A percentile compares a stretch with the other conserved stretches of the same genome.
phyloP scores from a whole-genome alignment of 1,140 invertebrate species.

The Stratiolaelaps scimitus region DNA sequence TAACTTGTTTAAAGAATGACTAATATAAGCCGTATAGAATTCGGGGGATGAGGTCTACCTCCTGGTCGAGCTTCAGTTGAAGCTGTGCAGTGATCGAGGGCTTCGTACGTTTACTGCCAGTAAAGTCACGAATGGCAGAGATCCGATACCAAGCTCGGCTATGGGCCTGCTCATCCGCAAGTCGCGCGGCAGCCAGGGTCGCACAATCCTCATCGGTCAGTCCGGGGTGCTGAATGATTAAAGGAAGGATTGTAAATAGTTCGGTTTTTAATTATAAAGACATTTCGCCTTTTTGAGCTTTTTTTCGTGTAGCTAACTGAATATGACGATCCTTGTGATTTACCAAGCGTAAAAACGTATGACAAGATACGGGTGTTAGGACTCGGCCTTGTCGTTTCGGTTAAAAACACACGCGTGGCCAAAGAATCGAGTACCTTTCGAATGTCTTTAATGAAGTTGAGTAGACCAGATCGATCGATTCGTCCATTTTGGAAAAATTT shows the following conservation, averaged over 20 bases:
- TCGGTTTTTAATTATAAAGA: too few relatives aligned
- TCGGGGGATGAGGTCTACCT: not conserved
- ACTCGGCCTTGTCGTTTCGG: too few relatives aligned
- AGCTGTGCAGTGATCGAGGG: constrained; percentile 42
- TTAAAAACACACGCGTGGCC: too few relatives aligned
- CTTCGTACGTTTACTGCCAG: constrained; percentile 46
- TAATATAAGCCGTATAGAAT: too few relatives aligned
- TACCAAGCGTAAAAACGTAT: too few relatives aligned
- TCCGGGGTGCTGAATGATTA: constrained; percentile 48
- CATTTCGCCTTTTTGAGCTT: too few relatives aligned
- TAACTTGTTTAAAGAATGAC: too few relatives aligned
- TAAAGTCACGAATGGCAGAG: constrained; percentile 47
- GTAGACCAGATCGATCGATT: constrained; percentile 44
- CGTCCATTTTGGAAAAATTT: constrained; percentile 44
- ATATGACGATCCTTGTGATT: not conserved
- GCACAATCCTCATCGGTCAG: constrained; percentile 50
- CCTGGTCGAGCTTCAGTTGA: constrained; percentile 12
- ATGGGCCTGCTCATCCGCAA: constrained; percentile 47
- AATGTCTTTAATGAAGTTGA: constrained; percentile 43
- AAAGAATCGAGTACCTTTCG: constrained; percentile 26
- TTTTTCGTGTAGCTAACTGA: too few relatives aligned
- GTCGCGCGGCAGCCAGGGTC: constrained; percentile 47
- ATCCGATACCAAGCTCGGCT: constrained; percentile 51
- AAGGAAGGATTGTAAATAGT: constrained; percentile 36
- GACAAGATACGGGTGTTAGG: not conserved